These are phyloP conservation scores for Chloroceryle aenea DNA, from an alignment of 2,113 vertebrate genomes.

Conservation along the genomic window DNA sequence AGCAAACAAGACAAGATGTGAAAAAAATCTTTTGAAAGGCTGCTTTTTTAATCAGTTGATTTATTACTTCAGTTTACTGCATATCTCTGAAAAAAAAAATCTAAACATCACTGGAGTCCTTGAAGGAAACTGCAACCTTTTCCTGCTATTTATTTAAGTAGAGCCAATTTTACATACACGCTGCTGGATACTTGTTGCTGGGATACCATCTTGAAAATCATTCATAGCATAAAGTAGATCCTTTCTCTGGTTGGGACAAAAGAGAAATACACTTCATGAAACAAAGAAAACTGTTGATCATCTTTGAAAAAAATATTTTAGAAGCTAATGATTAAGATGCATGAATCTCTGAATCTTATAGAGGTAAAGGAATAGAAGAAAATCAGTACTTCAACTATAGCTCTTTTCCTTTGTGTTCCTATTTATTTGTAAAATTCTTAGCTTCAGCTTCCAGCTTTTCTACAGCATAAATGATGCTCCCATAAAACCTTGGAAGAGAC, in stretches of 20 bases:
- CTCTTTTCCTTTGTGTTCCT: background rate
- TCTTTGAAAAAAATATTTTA: background rate
- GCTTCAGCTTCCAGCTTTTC: background rate
- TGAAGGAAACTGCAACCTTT: slow-evolving; percentile 1
- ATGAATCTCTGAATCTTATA: background rate
- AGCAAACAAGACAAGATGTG: background rate
- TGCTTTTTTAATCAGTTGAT: background rate
- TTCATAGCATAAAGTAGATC: background rate
- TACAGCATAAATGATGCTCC: background rate
- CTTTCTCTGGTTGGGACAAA: slow-evolving; percentile 20
- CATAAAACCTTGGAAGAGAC: background rate
- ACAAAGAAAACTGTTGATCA: background rate
- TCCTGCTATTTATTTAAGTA: background rate
- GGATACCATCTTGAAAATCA: slow-evolving; percentile 35
- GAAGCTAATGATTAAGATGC: background rate
- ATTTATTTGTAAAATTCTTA: background rate
- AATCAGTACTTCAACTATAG: background rate
- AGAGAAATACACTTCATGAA: background rate
- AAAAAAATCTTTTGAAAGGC: background rate
- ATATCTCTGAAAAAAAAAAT: background rate
- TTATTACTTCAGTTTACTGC: background rate
- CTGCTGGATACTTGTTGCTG: slow-evolving; percentile 44
- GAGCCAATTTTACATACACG: background rate
- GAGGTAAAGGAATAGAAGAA: background rate
- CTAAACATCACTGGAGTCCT: background rate